Conservation (phyloP, 2,113 vertebrate genomes). For the Channa maculata region DNA sequence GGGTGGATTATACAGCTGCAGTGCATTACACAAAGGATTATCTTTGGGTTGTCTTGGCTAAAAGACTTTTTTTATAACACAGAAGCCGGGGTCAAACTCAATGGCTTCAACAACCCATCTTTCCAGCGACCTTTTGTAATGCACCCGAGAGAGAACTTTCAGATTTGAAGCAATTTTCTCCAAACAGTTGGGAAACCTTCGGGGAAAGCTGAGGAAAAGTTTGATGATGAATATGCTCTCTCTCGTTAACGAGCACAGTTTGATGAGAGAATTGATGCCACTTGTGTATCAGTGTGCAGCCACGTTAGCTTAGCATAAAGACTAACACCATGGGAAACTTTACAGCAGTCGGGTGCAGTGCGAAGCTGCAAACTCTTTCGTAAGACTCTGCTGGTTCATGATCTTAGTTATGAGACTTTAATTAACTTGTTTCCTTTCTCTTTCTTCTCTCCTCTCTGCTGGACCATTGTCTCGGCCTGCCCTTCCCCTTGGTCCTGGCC, state of each 20-base stretch:
- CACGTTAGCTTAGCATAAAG: no score
- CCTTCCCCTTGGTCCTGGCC: neutral
- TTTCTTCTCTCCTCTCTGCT: neutral
- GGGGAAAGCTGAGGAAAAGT: neutral
- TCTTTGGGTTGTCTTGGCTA: neutral
- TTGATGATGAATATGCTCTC: no score
- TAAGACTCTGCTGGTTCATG: neutral
- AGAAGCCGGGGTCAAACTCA: neutral
- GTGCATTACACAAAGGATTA: neutral
- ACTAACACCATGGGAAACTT: no score
- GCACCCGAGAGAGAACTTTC: neutral
- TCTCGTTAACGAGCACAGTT: no score
- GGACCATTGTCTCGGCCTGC: neutral
- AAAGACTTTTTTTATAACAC: no score
- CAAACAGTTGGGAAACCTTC: neutral
- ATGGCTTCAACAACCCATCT: neutral
- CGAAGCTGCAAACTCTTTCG: no score
- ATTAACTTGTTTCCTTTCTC: slow-evolving; percentile 2
- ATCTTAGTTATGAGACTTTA: neutral
- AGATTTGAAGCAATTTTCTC: neutral
- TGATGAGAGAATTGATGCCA: no score
- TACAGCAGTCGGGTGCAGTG: no score
- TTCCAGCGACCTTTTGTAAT: neutral
- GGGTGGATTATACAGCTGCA: neutral
- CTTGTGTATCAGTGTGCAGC: no score